Base-by-base conservation (phyloP, 2,888 invertebrate genomes). In the Ceramica pisi region DNA sequence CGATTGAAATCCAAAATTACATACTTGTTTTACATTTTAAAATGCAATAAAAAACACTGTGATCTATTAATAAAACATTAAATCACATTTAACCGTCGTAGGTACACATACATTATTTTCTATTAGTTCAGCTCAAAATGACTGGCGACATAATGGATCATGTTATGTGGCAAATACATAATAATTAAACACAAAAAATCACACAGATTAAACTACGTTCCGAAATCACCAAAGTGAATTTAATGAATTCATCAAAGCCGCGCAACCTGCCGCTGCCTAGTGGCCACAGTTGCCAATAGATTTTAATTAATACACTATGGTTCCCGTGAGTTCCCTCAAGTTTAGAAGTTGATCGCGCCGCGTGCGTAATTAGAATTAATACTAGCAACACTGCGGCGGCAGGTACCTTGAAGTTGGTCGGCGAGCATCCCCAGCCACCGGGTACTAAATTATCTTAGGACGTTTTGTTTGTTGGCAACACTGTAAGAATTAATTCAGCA, bases 251-350 rank as follows among this genome's bases (percentile, higher is more conserved):
- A 82, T 82, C 72, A 71, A 70, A 70, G 55, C n/a, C 50, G 53
- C 61, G 50, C 71, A 70, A 51, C 71, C 75, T 66, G 72, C 62
- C 60, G 56, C 21, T 71, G 75, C 67, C 70, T 75, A 71, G 67
- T 67, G 76, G 60, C 64, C 73, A 70, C 78, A 82, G 78, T 83
- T 82, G 73, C 81, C 84, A 84, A 90, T 90, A 90, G 90, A 88
- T 90, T 90, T 90, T 91, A 90, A 91, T 91, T 91, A 91, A 90
- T 89, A 89, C n/a, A n/a, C n/a, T 88, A 91, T 90, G 90, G 90
- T 90, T 90, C 88, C 89, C 87, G 62, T 73, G 88, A 90, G 90
- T 86, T 86, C 86, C 81, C 84, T 80, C 74, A 82, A 90, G 87
- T 90, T 89, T 71, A 83, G 81, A 89, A 89, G 84, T 87, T 82